Percentiles rank a stretch among this genome's conserved stretches.
These are phyloP conservation scores for Tupaia tana DNA, from an alignment of 2,113 vertebrate species.

Conservation along the genomic window DNA sequence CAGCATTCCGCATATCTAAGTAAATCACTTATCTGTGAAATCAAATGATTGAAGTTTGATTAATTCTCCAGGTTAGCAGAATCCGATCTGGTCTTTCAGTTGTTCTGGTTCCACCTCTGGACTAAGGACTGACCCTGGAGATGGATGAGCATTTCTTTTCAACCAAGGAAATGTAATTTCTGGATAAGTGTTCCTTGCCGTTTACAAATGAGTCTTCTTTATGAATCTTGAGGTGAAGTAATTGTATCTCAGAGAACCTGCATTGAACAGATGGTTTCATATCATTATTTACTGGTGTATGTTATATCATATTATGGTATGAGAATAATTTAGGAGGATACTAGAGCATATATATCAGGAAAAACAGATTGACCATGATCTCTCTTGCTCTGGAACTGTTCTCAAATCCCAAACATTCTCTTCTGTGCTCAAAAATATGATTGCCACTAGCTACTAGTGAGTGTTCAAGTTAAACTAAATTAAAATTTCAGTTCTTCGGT, in stretches of 20 bases:
- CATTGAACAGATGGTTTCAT: neutral
- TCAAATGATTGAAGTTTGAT: neutral
- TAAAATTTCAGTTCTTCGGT: neutral
- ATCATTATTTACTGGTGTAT: neutral
- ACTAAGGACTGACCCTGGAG: neutral
- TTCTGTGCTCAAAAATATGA: neutral
- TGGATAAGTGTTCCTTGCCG: neutral
- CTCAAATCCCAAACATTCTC: neutral
- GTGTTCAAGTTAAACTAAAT: neutral
- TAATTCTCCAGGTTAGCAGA: neutral
- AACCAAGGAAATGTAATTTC: neutral
- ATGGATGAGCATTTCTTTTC: neutral
- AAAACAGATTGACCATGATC: neutral
- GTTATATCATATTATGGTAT: slow-evolving; percentile 4
- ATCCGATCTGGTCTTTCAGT: neutral
- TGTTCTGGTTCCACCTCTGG: neutral
- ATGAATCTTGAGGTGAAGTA: neutral
- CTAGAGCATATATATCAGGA: neutral
- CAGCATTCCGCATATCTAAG: neutral
- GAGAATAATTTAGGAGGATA: slow-evolving; percentile 17
- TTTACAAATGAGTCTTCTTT: slow-evolving; percentile 35
- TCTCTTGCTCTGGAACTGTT: neutral
- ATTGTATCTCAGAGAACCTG: neutral
- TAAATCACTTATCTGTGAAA: neutral
- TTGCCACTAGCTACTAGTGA: neutral